phyloP scores from a whole-genome alignment of 1,140 invertebrate species.

The Hermetia illucens region DNA sequence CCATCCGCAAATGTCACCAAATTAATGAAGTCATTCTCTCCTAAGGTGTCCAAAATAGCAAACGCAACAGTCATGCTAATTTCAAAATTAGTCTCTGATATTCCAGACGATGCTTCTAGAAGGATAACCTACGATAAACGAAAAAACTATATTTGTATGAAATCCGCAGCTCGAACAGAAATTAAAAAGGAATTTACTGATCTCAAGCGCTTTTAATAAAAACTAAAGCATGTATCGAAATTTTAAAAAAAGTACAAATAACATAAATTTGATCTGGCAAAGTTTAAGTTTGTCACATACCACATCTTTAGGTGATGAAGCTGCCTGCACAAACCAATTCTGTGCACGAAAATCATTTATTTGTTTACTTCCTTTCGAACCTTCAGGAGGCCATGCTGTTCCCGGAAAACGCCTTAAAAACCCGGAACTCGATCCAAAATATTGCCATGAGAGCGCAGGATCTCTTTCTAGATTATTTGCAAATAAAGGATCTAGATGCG shows the following conservation, averaged over 20 bases:
- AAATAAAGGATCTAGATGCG: constrained; percentile 78
- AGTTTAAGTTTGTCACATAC: constrained; percentile 16
- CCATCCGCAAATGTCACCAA: constrained; percentile 70
- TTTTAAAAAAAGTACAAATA: too few relatives aligned
- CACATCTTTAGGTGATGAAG: constrained; percentile 92
- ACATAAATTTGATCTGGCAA: neutral
- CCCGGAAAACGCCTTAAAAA: constrained; percentile 89
- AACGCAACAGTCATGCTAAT: constrained; percentile 74
- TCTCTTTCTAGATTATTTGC: constrained; percentile 85
- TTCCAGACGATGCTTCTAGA: constrained; percentile 77
- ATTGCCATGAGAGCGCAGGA: constrained; percentile 88
- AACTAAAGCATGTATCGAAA: neutral
- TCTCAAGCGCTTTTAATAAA: neutral
- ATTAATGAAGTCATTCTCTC: constrained; percentile 94
- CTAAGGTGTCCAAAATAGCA: constrained; percentile 85
- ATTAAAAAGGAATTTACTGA: too few relatives aligned
- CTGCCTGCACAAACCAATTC: constrained; percentile 89
- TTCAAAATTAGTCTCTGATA: constrained; percentile 69
- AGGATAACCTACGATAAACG: constrained; percentile 56
- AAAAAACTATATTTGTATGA: neutral
- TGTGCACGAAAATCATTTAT: constrained; percentile 78
- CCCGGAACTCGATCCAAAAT: constrained; percentile 83
- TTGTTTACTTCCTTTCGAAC: constrained; percentile 44
- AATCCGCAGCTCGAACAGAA: too few relatives aligned
- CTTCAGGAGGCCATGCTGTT: constrained; percentile 58